phyloP scores from a whole-genome alignment of 2,888 invertebrate species.

The Lochmaea crataegi region DNA sequence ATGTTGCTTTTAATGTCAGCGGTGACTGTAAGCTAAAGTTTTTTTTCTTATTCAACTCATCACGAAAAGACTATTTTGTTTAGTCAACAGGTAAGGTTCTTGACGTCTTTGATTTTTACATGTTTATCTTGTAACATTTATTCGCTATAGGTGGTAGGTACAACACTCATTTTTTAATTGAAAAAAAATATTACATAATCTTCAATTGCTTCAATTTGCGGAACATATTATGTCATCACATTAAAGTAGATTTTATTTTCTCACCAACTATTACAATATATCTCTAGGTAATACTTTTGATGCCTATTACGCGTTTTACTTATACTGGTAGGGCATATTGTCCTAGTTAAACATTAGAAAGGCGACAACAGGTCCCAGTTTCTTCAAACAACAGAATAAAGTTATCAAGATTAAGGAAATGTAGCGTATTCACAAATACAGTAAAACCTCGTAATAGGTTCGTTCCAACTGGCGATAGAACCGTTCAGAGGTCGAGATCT shows the following conservation, averaged over 20 bases:
- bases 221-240: conserved; percentile 24
- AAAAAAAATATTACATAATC: conserved; percentile 30
- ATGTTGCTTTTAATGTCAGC: conserved; percentile 36
- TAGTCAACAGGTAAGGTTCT: conserved; percentile 31
- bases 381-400: background rate
- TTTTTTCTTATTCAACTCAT: conserved; percentile 30
- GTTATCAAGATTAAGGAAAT: background rate
- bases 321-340: background rate
- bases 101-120: conserved; percentile 30
- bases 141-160: conserved; percentile 29
- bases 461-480: too few species aligned
- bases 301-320: conserved; percentile 5
- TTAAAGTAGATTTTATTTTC: conserved; percentile 7
- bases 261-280: conserved; percentile 1
- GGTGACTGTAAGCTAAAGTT: conserved; percentile 34
- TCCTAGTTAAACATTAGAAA: conserved; percentile 19
- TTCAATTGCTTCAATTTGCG: conserved; percentile 22
- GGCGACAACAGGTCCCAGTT: background rate
- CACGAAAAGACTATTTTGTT: conserved; percentile 32
- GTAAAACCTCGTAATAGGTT: too few species aligned
- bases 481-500: too few species aligned
- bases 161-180: conserved; percentile 29
- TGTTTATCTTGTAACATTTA: conserved; percentile 25
- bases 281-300: conserved; percentile 13
- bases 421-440: background rate